Evolutionary conservation across 2,797 vertebrate genomes (phyloP), one percentile per base, ranked within the genome.

Genomic region (Hafferia zeledoni): DNA sequence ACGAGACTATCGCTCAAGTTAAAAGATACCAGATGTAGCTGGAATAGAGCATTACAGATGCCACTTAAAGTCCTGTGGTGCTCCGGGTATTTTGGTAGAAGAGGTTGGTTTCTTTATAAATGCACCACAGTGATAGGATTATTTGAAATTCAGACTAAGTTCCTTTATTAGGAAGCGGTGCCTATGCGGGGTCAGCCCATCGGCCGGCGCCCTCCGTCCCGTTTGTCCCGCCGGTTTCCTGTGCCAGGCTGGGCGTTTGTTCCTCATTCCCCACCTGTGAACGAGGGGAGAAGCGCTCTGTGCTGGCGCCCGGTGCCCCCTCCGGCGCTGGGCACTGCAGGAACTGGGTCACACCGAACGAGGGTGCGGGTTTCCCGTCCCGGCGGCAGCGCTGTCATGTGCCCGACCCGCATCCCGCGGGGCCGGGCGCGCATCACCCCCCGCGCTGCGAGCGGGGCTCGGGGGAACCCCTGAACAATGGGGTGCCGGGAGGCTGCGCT

Each of bases 401-500:
- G 46, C 41, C 41, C 11, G 61, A 10, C 60, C 39, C 60, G 60
- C 37, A 61, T 14, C 59, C 0, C 27, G 59, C 37, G 59, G 59
- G 57, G 8, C 25, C 18, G 59, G 17, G 57, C 57, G 25, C 13
- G 27, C 57, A 17, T 19, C 17, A 6, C 12, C 33, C 59, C 9
- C 18, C 5, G 37, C 28, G 11, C 59, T 13, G 2, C 53, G 27
- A 61, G 18, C 37, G 59, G 37, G 41, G 41, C 41, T 43, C 35
- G 65, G 46, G 71, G 71, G 53, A 44, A 5, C 12, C 47, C 64
- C 49, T 17, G 46, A 55, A 96, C 95, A 95, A 95, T 94, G 83
- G 78, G 87, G 85, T 31, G 80, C 90, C 91, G 74, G 74, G 79
- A 55, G 64, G 76, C 71, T 65, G 53, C 59, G 87, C 59, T 95